These are phyloP conservation scores for Electrona antarctica DNA, from an alignment of 2,113 vertebrate species.

Conservation along the genomic window DNA sequence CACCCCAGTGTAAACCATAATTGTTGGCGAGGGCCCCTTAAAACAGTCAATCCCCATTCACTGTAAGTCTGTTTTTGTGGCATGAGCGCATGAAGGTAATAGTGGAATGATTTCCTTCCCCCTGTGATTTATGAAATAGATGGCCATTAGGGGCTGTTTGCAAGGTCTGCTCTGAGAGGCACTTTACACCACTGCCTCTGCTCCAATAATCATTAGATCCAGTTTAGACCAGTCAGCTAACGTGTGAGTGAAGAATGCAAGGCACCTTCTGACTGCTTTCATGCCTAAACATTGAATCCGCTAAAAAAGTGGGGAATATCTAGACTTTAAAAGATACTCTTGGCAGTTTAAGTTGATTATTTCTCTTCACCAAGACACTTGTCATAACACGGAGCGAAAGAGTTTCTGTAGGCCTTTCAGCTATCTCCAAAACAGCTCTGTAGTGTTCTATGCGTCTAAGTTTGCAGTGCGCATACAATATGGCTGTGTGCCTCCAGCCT, in stretches of 20 bases:
- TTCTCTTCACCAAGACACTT: too few relatives aligned
- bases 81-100: conserved; percentile 58
- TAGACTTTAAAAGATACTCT: too few relatives aligned
- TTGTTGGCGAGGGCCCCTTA: too few relatives aligned
- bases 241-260: conserved; percentile 27
- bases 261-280: conserved; percentile 16
- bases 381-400: too few relatives aligned
- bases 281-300: conserved; percentile 2
- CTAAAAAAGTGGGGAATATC: background rate
- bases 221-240: conserved; percentile 62
- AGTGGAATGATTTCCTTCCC: conserved; percentile 20
- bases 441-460: too few relatives aligned
- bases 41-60: conserved; percentile 26
- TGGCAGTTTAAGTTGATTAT: too few relatives aligned
- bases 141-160: conserved; percentile 49
- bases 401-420: too few relatives aligned
- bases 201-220: conserved; percentile 61
- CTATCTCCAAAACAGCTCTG: too few relatives aligned
- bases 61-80: conserved; percentile 34
- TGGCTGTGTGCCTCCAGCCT: too few relatives aligned
- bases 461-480: too few relatives aligned
- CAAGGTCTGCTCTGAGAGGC: conserved; percentile 16
- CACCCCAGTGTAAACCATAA: too few relatives aligned
- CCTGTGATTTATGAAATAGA: conserved; percentile 62
- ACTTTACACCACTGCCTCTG: conserved; percentile 25